These are phyloP conservation scores for Knipowitschia caucasica DNA, from an alignment of 2,797 vertebrate genomes.

Conservation along the genomic window DNA sequence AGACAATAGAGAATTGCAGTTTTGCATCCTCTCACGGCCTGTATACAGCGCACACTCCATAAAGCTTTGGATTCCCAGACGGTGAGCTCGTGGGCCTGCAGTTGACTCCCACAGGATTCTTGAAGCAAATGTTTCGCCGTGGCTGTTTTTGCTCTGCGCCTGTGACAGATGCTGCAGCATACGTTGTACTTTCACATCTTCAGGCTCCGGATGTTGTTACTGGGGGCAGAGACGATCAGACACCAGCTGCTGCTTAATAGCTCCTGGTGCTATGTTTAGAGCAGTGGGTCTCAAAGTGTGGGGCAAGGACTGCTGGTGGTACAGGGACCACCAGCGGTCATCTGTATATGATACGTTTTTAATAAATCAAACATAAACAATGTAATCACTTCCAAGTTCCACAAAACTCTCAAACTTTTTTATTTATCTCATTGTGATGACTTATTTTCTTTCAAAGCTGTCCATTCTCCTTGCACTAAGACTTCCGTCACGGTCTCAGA, in stretches of 20 bases:
- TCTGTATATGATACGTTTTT: too few relatives aligned
- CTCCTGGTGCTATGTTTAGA: slow-evolving; percentile 5
- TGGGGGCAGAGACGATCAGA: not conserved
- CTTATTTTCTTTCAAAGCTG: slow-evolving; percentile 21
- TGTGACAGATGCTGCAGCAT: slow-evolving; percentile 17
- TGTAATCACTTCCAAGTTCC: not conserved
- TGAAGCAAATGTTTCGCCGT: slow-evolving; percentile 2
- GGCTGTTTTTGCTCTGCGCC: slow-evolving; percentile 21
- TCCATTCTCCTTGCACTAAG: slow-evolving; percentile 17
- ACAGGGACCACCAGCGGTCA: not conserved
- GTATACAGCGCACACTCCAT: not conserved
- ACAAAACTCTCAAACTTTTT: not conserved
- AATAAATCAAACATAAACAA: not conserved
- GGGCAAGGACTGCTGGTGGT: not conserved
- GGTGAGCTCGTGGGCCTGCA: slow-evolving; percentile 1
- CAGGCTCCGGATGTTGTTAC: slow-evolving; percentile 5
- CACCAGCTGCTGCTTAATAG: not conserved
- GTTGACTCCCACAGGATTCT: not conserved
- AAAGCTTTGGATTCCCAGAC: slow-evolving; percentile 4
- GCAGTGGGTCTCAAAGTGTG: slow-evolving; percentile 1
- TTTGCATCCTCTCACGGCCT: not conserved
- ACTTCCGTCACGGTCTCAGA: slow-evolving; percentile 16
- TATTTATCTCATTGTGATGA: slow-evolving; percentile 3
- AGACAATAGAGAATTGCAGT: not conserved
- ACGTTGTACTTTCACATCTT: slow-evolving; percentile 17